Evolutionary conservation across 2,113 vertebrate genomes (phyloP).

Genomic region (Coturnix japonica): DNA sequence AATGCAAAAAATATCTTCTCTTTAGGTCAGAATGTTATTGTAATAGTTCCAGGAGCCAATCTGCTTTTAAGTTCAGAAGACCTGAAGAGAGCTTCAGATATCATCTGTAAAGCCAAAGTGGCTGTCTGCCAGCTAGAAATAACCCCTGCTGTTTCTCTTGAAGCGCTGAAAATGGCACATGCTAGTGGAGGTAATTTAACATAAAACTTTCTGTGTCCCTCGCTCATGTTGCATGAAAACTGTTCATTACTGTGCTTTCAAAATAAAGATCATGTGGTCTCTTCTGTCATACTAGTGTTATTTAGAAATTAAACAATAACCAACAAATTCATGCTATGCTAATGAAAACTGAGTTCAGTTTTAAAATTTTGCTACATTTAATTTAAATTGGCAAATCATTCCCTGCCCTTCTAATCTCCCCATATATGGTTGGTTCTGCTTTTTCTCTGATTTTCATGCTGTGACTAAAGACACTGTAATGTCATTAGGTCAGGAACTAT

Average conservation of each 20-base stretch:
- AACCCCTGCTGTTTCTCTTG: conserved; percentile 81
- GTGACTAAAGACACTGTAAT: not conserved
- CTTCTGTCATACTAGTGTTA: conserved; percentile 16
- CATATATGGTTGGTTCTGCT: not conserved
- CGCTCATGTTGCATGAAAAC: not conserved
- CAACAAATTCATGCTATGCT: not conserved
- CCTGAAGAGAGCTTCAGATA: conserved; percentile 79
- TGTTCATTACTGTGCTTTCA: not conserved
- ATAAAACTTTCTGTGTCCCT: conserved; percentile 21
- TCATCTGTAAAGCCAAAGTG: conserved; percentile 85
- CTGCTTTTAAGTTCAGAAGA: conserved; percentile 87
- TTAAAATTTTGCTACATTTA: not conserved
- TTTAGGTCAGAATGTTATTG: conserved; percentile 93
- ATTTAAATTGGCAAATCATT: not conserved
- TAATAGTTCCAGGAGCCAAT: conserved; percentile 96
- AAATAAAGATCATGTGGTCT: not conserved
- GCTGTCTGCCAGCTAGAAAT: conserved; percentile 95
- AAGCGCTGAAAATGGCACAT: conserved; percentile 87
- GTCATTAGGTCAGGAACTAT: not conserved
- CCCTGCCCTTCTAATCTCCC: not conserved
- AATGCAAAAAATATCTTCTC: conserved; percentile 27
- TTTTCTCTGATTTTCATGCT: not conserved
- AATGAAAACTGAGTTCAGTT: not conserved
- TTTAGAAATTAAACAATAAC: conserved; percentile 36
- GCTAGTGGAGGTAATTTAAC: conserved; percentile 83